Conservation (phyloP, 2,797 vertebrate genomes). For the Hyperoplus lanceolatus region DNA sequence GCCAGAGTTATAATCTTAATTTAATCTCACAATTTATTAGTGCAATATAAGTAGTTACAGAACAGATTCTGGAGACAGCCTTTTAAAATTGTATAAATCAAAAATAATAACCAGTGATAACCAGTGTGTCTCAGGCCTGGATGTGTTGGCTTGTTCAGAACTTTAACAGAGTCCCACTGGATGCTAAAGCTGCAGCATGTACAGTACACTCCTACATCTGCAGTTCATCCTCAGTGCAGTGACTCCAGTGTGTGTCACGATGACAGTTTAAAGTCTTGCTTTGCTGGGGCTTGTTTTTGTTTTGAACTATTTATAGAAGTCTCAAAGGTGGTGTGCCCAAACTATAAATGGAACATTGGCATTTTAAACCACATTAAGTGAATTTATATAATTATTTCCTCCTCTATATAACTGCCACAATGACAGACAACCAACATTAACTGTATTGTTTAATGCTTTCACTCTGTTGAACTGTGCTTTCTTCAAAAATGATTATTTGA, state of each 20-base stretch:
- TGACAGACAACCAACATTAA: not conserved
- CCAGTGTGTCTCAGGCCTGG: conserved; percentile 20
- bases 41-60: not conserved
- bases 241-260: conserved; percentile 24
- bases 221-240: conserved; percentile 40
- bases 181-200: conserved; percentile 9
- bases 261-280: conserved; percentile 22
- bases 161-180: not conserved
- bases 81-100: too few species aligned
- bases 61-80: not conserved
- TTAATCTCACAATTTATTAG: conserved; percentile 30
- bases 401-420: not conserved
- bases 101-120: not conserved
- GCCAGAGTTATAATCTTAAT: not conserved
- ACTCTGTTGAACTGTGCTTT: conserved; percentile 1
- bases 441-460: not conserved
- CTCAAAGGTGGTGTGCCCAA: conserved; percentile 6
- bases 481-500: not conserved
- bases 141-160: conserved; percentile 21
- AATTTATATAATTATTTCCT: not conserved
- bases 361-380: conserved; percentile 18
- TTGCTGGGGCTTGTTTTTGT: conserved; percentile 48
- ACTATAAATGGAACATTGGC: conserved; percentile 14
- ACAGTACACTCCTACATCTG: conserved; percentile 30
- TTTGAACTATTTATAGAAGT: conserved; percentile 36